Base-by-base conservation (phyloP, 2,888 invertebrate species). In the Antheraea assamensis region DNA sequence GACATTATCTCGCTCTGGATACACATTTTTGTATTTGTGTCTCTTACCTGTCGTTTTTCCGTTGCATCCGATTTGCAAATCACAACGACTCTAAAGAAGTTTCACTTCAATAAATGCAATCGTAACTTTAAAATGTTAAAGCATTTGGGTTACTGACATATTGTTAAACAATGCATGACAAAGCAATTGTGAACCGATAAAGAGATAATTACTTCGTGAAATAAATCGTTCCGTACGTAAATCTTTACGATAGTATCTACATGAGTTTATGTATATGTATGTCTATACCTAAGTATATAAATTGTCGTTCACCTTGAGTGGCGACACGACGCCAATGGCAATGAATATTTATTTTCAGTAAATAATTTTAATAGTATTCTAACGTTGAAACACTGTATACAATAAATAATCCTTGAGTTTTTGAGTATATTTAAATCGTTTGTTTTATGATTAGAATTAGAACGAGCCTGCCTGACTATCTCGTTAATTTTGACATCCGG, bases 321-420 rank as follows among this genome's bases (percentile, higher is more conserved):
- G 19, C 35, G 35, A 31, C 68, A 21, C 35, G 24, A 21, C 31
- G 35, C 35, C 68, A 68, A 68, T 35, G 68, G n/a, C 35, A 31
- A 68, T 68, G 35, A 68, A 68, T 68, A 68, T 68, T 68, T 68
- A 68, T 68, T 68, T 68, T 68, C 68, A 68, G 31, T 68, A 35
- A 30, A 64, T n/a, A 58, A 58, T n/a, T n/a, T 4, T 10, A 68
- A 35, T 68, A 68, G 27, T 35, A 68, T 10, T 35, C 7, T 68
- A 35, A 35, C n/a, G 35, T 35, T 24, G 35, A 68, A 68, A 68
- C 21, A 66, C 31, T 31, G 31, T 58, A 68, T 19, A 68, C 31
- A 68, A 68, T 10, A 24, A n/a, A 13, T 21, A 52, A 52, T 52
- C 52, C 1, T 58, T n/a, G 13, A 10, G 5, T 58, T 58, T 58